A percentile compares a stretch with the other conserved stretches of the same genome.
Conservation (phyloP, 2,888 invertebrate genomes). For the Drosophila pseudotalamancana region DNA sequence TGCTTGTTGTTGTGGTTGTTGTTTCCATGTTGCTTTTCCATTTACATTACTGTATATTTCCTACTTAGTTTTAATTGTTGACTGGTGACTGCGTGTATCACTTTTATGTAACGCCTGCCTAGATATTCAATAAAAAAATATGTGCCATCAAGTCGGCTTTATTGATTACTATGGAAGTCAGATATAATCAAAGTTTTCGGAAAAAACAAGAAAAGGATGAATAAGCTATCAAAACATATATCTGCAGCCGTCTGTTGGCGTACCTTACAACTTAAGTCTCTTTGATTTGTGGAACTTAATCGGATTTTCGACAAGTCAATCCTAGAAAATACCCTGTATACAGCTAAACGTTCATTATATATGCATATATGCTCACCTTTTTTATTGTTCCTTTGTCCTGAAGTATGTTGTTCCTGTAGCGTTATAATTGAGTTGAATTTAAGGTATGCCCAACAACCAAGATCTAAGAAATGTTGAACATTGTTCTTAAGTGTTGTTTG, state of each 20-base stretch:
- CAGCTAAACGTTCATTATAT: background rate
- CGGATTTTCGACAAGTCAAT: background rate
- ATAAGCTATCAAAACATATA: too few relatives aligned
- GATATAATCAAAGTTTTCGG: background rate
- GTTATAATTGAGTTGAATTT: slow-evolving; percentile 4
- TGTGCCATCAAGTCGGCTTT: too few relatives aligned
- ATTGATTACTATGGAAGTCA: too few relatives aligned
- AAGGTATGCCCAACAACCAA: slow-evolving; percentile 43
- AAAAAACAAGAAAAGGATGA: too few relatives aligned
- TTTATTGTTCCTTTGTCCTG: slow-evolving; percentile 1
- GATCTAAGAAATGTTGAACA: slow-evolving; percentile 44
- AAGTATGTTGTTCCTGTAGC: background rate
- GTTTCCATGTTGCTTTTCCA: slow-evolving; percentile 16
- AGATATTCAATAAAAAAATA: background rate
- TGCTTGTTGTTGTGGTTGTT: background rate
- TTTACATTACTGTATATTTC: background rate
- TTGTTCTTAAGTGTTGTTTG: slow-evolving; percentile 30
- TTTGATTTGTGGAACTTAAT: too few relatives aligned
- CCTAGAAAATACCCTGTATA: background rate
- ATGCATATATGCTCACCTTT: slow-evolving; percentile 8
- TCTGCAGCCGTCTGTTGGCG: too few relatives aligned
- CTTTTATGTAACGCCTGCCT: slow-evolving; percentile 3
- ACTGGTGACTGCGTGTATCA: background rate
- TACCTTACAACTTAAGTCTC: too few relatives aligned
- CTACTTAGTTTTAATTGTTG: background rate